Base-by-base conservation (phyloP, 1,140 invertebrate species). In the Solenopsis invicta region DNA sequence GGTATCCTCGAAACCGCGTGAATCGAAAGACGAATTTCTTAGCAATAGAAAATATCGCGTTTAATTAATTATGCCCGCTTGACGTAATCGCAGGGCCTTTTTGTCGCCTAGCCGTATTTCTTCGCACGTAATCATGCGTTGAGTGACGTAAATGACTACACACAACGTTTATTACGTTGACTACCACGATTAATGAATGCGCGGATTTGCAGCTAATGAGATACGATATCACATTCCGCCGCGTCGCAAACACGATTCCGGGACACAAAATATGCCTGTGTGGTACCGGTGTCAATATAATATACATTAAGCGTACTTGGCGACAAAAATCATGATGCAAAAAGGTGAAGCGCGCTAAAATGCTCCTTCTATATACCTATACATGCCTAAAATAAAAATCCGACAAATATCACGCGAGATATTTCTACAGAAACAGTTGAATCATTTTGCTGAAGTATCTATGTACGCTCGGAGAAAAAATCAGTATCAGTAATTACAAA, bases 101-200 rank as follows among this genome's bases (percentile, higher is more conserved):
- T 66, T 48, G 59, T 77, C 71, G 69, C 37, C 62, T 37, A 59
- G 45, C 24, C 59, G 59, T 50, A 59, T 64, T 67, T 86, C 62
- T 77, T 76, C 24, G 41, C 56, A 77, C 18, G 72, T 61, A 77
- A 84, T 75, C 81, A 50, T 76, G 81, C 81, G 56, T 69, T 80
- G 77, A 67, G 29, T 80, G 77, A 81, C 48, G 34, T 69, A 69
- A 69, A 81, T 56, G 62, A 69, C 64, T 71, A 41, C 48, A 48
- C 50, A 62, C 62, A 34, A 24, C 48, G 64, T 81, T 81, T 41
- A 81, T 71, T 81, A 81, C 48, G 64, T 71, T 71, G 64, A 62
- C 74, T 62, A 59, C n/a, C 59, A 37, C 59, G 37, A 64, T 78
- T 85, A 64, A 85, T 85, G 56, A 85, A 85, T 85, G 29, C 72